These are phyloP conservation scores for Drosophila affinis DNA, from an alignment of 2,888 invertebrate genomes.

Conservation along the genomic window DNA sequence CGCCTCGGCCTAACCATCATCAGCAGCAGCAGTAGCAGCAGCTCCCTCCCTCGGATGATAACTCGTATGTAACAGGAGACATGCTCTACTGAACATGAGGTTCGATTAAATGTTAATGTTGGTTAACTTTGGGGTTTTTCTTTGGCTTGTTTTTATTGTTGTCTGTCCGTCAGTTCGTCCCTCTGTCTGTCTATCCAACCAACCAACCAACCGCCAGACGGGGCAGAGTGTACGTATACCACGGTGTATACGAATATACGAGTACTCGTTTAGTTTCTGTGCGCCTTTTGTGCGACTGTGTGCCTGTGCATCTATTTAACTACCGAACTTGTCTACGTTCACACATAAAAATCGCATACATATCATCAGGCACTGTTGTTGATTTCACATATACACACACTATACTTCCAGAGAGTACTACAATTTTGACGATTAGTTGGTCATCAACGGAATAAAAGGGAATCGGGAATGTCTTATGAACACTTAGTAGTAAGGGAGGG, in stretches of 20 bases:
- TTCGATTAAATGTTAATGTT: conserved; percentile 84
- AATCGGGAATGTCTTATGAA: no score
- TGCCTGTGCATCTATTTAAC: conserved; percentile 75
- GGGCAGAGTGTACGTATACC: neutral
- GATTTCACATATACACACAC: conserved; percentile 8
- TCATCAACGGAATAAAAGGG: no score
- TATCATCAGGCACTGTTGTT: conserved; percentile 51
- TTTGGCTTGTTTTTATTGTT: conserved; percentile 57
- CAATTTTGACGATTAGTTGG: neutral
- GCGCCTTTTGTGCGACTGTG: conserved; percentile 48
- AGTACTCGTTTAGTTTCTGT: conserved; percentile 2
- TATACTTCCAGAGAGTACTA: neutral
- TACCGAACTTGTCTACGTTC: conserved; percentile 80
- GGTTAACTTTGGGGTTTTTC: conserved; percentile 82
- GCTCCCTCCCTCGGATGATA: conserved; percentile 57
- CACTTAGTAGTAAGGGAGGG: no score
- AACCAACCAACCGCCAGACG: conserved; percentile 1
- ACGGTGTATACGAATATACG: conserved; percentile 2
- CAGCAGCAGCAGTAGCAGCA: conserved; percentile 8
- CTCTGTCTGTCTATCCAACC: conserved; percentile 8
- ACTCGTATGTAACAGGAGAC: conserved; percentile 81
- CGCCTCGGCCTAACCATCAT: conserved; percentile 52
- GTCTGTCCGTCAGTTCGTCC: conserved; percentile 18
- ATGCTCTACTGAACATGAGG: conserved; percentile 83
- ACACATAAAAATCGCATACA: conserved; percentile 76